Evolutionary conservation across 1,140 invertebrate species (phyloP).

Genomic region (Camponotus vicinus): DNA sequence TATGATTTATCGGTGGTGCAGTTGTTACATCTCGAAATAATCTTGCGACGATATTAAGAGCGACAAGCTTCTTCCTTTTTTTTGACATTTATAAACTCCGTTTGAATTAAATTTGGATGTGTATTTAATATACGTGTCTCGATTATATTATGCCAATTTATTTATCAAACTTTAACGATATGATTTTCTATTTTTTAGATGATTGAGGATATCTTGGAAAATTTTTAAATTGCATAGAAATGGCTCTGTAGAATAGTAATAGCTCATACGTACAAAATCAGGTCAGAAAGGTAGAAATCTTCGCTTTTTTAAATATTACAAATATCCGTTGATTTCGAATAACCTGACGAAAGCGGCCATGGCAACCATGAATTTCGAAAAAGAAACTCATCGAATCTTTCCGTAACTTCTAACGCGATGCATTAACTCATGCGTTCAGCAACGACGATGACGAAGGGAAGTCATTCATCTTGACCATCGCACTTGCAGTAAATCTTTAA

Average conservation of each 20-base stretch:
- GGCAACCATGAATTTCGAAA: slow-evolving; percentile 20
- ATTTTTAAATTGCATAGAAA: background rate
- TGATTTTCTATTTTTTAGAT: background rate
- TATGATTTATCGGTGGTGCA: slow-evolving; percentile 9
- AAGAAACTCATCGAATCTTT: slow-evolving; percentile 27
- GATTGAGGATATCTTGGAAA: background rate
- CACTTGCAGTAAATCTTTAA: slow-evolving; percentile 74
- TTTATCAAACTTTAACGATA: background rate
- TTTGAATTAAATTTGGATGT: background rate
- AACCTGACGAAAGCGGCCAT: background rate
- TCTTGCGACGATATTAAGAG: background rate
- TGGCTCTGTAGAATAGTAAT: background rate
- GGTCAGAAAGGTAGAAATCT: background rate
- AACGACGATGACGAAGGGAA: slow-evolving; percentile 65
- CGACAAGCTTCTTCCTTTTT: background rate
- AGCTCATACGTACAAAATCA: background rate
- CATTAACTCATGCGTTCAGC: background rate
- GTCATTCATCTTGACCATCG: slow-evolving; percentile 68
- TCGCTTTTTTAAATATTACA: background rate
- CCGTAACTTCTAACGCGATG: background rate
- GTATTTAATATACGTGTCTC: background rate
- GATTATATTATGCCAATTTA: no score
- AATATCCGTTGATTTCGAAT: background rate
- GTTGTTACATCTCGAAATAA: background rate
- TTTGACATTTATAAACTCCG: background rate